A percentile compares a stretch with the other conserved stretches of the same genome.
Conservation (phyloP, 2,797 vertebrate species). For the Helostoma temminkii region DNA sequence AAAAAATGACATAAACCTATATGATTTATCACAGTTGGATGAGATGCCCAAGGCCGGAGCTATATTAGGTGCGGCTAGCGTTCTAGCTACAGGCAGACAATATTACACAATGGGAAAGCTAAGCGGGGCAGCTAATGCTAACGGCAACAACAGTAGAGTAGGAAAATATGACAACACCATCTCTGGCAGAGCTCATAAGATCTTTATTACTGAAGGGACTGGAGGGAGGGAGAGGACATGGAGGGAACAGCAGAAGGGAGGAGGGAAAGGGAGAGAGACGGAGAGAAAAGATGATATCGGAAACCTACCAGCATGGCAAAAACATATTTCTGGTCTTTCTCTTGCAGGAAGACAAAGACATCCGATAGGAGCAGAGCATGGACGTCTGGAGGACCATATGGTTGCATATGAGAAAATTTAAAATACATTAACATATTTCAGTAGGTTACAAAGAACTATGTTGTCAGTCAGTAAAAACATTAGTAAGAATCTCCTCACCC, state of each 20-base stretch:
- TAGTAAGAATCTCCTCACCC: conserved; percentile 78
- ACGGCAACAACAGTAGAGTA: conserved; percentile 59
- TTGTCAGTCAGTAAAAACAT: not conserved
- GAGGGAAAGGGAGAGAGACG: not conserved
- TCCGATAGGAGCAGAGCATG: conserved; percentile 95
- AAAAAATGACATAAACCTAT: conserved; percentile 41
- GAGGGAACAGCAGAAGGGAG: not conserved
- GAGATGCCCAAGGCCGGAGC: conserved; percentile 41
- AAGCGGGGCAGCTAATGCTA: conserved; percentile 48
- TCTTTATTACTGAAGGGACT: conserved; percentile 38
- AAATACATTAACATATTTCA: not conserved
- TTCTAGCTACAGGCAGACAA: conserved; percentile 29
- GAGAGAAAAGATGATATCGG: not conserved
- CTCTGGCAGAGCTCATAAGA: conserved; percentile 34
- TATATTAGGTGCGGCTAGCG: conserved; percentile 63
- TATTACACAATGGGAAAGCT: conserved; percentile 45
- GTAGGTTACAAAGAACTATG: not conserved
- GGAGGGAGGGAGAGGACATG: not conserved
- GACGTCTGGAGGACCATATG: conserved; percentile 86
- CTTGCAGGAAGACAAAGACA: conserved; percentile 94
- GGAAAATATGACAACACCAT: conserved; percentile 66
- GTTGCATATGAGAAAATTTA: not conserved
- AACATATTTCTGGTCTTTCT: conserved; percentile 97
- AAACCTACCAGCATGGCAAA: conserved; percentile 94
- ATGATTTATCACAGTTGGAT: conserved; percentile 64